These are phyloP conservation scores for Nothocercus nigrocapillus DNA, from an alignment of 2,113 vertebrate species.

Conservation along the genomic window DNA sequence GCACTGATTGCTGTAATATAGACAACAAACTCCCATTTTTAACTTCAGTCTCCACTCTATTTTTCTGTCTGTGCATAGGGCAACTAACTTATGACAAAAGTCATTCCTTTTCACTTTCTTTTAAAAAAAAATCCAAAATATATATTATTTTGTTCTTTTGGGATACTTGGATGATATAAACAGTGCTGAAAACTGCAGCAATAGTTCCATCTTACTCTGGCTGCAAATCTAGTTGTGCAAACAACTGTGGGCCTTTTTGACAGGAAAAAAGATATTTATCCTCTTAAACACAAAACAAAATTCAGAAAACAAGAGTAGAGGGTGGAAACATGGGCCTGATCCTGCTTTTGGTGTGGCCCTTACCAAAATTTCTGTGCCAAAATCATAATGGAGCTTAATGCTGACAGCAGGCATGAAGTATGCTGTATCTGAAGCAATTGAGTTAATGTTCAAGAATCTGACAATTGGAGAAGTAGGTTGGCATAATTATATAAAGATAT, in stretches of 20 bases:
- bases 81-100: not conserved
- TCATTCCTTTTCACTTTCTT: too few species aligned
- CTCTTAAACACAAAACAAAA: not conserved
- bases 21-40: not conserved
- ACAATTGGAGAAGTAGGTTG: constrained; percentile 42
- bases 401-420: not conserved
- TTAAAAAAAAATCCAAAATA: too few species aligned
- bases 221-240: not conserved
- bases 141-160: not conserved
- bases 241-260: not conserved
- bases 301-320: not conserved
- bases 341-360: not conserved
- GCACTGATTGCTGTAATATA: not conserved
- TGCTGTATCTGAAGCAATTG: not conserved
- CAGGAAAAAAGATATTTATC: not conserved
- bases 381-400: not conserved
- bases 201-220: not conserved
- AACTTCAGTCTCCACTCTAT: not conserved
- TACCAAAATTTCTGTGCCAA: not conserved
- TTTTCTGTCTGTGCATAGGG: not conserved
- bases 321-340: not conserved
- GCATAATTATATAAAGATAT: constrained; percentile 67
- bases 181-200: not conserved
- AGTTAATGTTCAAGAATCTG: constrained; percentile 37
- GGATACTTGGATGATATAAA: not conserved